Percentiles rank a stretch among this genome's conserved stretches.
Conservation (phyloP, 2,888 invertebrate species). For the Ectemnius cavifrons region DNA sequence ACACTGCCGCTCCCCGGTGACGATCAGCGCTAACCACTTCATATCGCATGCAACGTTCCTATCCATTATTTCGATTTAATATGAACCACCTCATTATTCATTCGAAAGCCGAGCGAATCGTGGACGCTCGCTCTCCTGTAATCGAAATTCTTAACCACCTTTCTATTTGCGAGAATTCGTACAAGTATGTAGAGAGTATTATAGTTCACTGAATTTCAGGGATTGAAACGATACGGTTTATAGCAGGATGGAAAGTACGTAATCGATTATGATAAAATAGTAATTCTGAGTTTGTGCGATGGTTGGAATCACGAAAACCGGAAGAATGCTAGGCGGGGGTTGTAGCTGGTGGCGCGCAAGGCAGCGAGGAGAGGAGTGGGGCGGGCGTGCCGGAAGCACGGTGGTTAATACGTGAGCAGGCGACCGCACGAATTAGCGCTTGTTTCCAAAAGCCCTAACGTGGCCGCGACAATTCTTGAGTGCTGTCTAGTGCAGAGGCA, state of each 20-base stretch:
- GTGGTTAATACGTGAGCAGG: constrained; percentile 61
- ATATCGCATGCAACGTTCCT: constrained; percentile 10
- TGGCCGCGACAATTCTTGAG: constrained; percentile 78
- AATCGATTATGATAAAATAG: too few relatives aligned
- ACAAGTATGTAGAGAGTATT: too few relatives aligned
- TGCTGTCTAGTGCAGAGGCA: constrained; percentile 76
- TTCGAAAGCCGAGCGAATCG: not conserved
- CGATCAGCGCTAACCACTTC: constrained; percentile 1
- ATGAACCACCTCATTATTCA: not conserved
- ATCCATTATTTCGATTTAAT: constrained; percentile 9
- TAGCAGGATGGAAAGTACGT: too few relatives aligned
- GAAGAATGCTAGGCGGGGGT: not conserved
- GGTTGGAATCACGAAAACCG: not conserved
- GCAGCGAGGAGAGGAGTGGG: constrained; percentile 20
- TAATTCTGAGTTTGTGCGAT: not conserved
- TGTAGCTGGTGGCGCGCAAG: not conserved
- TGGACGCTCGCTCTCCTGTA: not conserved
- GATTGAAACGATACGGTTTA: too few relatives aligned
- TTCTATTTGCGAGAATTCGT: not conserved
- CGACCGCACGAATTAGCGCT: constrained; percentile 76
- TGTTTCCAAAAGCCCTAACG: constrained; percentile 77
- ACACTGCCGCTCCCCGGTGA: not conserved
- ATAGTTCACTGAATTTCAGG: too few relatives aligned
- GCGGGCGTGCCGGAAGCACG: constrained; percentile 46
- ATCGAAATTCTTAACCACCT: not conserved